Conservation (phyloP, 2,797 vertebrate genomes). For the Cercopithecus neglectus region DNA sequence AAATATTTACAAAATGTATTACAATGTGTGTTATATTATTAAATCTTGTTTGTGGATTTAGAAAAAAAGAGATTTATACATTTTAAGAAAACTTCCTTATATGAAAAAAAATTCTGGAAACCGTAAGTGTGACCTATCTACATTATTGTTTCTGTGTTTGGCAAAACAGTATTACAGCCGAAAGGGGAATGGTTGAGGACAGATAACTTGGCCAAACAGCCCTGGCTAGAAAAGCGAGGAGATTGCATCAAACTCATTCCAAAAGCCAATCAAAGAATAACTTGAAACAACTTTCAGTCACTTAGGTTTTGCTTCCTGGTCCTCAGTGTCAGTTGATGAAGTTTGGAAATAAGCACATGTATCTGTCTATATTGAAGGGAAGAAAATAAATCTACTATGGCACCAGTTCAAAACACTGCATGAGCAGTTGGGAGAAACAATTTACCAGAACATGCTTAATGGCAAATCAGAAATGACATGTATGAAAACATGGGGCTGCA, state of each 20-base stretch:
- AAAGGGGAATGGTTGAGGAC: not conserved
- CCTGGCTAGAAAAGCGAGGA: not conserved
- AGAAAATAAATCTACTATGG: not conserved
- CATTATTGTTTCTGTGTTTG: too few relatives aligned
- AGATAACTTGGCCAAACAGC: not conserved
- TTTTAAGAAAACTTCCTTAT: not conserved
- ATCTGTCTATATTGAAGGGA: not conserved
- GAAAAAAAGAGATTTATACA: not conserved
- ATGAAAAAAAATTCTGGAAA: not conserved
- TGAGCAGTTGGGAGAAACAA: not conserved
- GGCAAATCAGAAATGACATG: not conserved
- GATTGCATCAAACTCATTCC: not conserved
- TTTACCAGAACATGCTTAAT: too few relatives aligned
- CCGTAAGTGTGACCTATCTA: not conserved
- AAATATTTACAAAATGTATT: not conserved
- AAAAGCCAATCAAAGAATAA: not conserved
- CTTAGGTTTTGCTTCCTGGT: not conserved
- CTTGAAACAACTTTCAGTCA: not conserved
- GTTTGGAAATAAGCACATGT: not conserved
- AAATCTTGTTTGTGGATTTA: not conserved
- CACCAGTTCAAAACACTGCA: not conserved
- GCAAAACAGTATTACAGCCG: not conserved
- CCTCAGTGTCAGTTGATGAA: not conserved
- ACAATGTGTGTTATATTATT: not conserved
- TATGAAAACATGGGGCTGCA: not conserved